Conservation (phyloP, 2,797 vertebrate species). For the Gambusia yucatana region DNA sequence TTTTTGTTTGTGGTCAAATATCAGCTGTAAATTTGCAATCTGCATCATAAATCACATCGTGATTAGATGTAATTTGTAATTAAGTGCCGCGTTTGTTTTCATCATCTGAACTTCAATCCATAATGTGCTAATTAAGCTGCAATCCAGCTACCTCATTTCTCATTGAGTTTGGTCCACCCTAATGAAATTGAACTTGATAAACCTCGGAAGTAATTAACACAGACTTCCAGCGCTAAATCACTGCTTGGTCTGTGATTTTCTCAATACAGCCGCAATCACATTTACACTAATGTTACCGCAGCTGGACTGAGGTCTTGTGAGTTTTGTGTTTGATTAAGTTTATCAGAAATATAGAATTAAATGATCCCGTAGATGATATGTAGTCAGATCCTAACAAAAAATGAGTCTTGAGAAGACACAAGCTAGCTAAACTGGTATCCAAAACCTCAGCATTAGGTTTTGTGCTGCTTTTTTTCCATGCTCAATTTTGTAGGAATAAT, state of each 20-base stretch:
- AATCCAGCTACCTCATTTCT: conserved; percentile 24
- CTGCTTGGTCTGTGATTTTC: not conserved
- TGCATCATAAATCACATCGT: conserved; percentile 47
- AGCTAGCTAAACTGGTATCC: not conserved
- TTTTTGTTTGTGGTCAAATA: conserved; percentile 5
- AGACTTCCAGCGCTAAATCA: not conserved
- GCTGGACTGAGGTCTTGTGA: not conserved
- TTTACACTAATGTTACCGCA: not conserved
- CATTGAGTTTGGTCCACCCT: conserved; percentile 21
- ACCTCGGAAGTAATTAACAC: conserved; percentile 26
- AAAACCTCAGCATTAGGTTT: not conserved
- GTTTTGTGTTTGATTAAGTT: not conserved
- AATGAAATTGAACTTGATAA: conserved; percentile 37
- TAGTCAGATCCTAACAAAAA: not conserved
- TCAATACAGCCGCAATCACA: not conserved
- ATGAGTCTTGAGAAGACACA: not conserved
- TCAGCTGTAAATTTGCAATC: conserved; percentile 31
- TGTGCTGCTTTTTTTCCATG: too few species aligned
- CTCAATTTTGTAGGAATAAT: not conserved
- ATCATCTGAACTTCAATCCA: conserved; percentile 21
- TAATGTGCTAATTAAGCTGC: conserved; percentile 52
- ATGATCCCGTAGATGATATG: not conserved
- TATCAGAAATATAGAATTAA: not conserved
- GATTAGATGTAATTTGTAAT: conserved; percentile 30
- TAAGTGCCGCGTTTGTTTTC: conserved; percentile 31